Evolutionary conservation across 2,888 invertebrate species (phyloP).

Genomic region (Encarsia formosa): DNA sequence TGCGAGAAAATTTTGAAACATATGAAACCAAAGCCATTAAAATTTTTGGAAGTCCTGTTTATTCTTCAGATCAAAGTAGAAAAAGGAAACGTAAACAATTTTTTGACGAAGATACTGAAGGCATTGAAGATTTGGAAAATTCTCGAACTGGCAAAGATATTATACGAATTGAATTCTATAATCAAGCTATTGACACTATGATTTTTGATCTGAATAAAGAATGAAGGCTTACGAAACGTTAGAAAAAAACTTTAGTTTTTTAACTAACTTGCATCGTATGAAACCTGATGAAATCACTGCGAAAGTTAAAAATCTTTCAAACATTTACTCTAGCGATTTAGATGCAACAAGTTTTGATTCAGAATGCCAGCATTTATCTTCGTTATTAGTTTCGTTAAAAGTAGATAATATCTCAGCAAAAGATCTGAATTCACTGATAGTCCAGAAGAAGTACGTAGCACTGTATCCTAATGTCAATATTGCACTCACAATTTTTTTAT

Average conservation of each 20-base stretch:
- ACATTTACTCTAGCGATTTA: constrained; percentile 4
- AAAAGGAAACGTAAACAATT: constrained; percentile 8
- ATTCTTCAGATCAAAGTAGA: constrained; percentile 3
- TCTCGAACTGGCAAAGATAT: not conserved
- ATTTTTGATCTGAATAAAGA: not conserved
- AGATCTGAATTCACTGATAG: not conserved
- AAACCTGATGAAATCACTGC: not conserved
- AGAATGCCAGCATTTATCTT: constrained; percentile 9
- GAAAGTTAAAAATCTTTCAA: constrained; percentile 2
- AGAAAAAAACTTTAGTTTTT: not conserved
- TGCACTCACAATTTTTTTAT: not conserved
- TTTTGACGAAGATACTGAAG: constrained; percentile 12
- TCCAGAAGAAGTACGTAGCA: not conserved
- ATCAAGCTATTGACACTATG: not conserved
- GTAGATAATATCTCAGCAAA: constrained; percentile 43
- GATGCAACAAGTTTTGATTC: constrained; percentile 2
- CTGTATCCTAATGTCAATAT: not conserved
- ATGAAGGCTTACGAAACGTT: not conserved
- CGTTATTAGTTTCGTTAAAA: constrained; percentile 6
- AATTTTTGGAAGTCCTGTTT: constrained; percentile 10
- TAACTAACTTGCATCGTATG: not conserved
- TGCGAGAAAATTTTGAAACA: constrained; percentile 16
- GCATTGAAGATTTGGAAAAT: not conserved
- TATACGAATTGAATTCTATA: not conserved
- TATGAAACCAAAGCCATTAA: constrained; percentile 18